Conservation (phyloP, 2,113 vertebrate genomes). For the Hypanus sabinus region DNA sequence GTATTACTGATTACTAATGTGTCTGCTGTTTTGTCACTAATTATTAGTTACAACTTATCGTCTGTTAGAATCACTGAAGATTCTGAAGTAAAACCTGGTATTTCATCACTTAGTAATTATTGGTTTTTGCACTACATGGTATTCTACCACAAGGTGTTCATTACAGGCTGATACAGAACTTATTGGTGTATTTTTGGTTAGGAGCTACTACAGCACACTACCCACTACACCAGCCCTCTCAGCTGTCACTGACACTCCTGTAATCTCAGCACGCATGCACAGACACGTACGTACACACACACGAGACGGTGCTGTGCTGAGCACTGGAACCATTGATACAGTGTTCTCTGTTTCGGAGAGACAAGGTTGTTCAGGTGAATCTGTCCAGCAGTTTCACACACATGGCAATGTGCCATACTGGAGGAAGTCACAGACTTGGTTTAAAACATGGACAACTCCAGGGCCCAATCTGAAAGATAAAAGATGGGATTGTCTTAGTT, state of each 20-base stretch:
- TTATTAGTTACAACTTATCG: not conserved
- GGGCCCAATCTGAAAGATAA: slow-evolving; percentile 48
- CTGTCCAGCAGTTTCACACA: not conserved
- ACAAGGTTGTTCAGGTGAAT: not conserved
- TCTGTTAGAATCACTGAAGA: not conserved
- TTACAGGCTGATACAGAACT: too few species aligned
- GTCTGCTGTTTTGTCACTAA: not conserved
- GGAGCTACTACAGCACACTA: not conserved
- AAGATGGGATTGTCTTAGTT: slow-evolving; percentile 4
- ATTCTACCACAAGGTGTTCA: too few species aligned
- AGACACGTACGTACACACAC: too few species aligned
- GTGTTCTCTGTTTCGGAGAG: slow-evolving; percentile 42
- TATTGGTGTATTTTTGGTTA: not conserved
- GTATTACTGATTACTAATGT: not conserved
- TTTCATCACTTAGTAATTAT: too few species aligned
- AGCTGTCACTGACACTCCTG: not conserved
- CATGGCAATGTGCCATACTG: slow-evolving; percentile 65
- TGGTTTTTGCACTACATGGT: too few species aligned
- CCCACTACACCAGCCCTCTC: not conserved
- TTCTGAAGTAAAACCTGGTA: too few species aligned
- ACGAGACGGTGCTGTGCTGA: too few species aligned
- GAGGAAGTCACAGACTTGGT: slow-evolving; percentile 55
- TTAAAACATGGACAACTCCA: slow-evolving; percentile 54
- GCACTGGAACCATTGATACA: too few species aligned
- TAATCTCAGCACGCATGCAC: not conserved